Percentiles rank a stretch among this genome's conserved stretches.
Conservation (phyloP, 1,140 invertebrate species). For the Melipona quadrifasciata region DNA sequence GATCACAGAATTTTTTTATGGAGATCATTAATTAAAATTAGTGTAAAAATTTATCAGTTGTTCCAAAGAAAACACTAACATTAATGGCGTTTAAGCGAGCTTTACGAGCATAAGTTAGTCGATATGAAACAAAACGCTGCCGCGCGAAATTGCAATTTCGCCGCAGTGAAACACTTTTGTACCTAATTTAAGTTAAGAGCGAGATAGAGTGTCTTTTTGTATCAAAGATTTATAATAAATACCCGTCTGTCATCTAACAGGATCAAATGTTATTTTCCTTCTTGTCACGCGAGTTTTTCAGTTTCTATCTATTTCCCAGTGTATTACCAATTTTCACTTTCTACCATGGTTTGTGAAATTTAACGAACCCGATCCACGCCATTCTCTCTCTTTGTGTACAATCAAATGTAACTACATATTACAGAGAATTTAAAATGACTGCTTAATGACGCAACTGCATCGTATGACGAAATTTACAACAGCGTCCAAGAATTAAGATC, state of each 20-base stretch:
- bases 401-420: neutral
- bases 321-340: neutral
- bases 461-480: neutral
- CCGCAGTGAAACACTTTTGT: slow-evolving; percentile 43
- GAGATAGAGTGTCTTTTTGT: slow-evolving; percentile 57
- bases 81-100: neutral
- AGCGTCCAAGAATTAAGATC: neutral
- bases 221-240: slow-evolving; percentile 68
- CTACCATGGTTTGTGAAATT: neutral
- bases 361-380: neutral
- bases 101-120: slow-evolving; percentile 17
- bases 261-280: neutral
- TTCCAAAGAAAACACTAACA: slow-evolving; percentile 43
- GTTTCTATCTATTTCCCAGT: neutral
- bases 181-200: slow-evolving; percentile 64
- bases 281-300: no score
- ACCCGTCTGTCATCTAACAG: slow-evolving; percentile 29
- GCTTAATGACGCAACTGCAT: neutral
- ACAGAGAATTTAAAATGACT: neutral
- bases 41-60: neutral
- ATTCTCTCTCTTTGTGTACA: neutral
- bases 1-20: neutral
- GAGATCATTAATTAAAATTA: neutral
- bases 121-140: slow-evolving; percentile 15
- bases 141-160: slow-evolving; percentile 20